These are phyloP conservation scores for Elysia chlorotica DNA, from an alignment of 1,140 invertebrate genomes.

Conservation along the genomic window DNA sequence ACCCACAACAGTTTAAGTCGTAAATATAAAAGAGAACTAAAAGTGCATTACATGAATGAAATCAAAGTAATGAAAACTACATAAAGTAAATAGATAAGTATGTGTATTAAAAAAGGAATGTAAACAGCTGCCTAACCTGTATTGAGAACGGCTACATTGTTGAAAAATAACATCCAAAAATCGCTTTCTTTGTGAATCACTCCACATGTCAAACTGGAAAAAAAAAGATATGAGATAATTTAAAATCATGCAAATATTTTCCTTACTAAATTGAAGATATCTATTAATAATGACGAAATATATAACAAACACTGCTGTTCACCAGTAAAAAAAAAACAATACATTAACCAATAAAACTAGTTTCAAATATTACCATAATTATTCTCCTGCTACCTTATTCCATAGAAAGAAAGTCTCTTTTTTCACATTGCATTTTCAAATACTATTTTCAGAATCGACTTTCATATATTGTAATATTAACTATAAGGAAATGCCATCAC, in stretches of 20 bases:
- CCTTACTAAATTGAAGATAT: not conserved
- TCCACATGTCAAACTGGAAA: slow-evolving; percentile 60
- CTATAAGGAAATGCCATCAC: not conserved
- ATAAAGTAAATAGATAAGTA: not conserved
- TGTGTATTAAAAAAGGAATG: not conserved
- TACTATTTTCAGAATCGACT: too few relatives aligned
- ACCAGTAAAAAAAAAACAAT: too few relatives aligned
- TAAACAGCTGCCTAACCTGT: slow-evolving; percentile 18
- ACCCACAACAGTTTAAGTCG: too few relatives aligned
- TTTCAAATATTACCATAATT: too few relatives aligned
- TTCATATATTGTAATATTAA: too few relatives aligned
- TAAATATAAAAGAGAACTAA: not conserved
- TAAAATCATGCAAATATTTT: not conserved
- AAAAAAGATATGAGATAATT: slow-evolving; percentile 4
- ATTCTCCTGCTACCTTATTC: too few relatives aligned
- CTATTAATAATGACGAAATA: too few relatives aligned
- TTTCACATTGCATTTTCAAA: too few relatives aligned
- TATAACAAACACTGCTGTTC: too few relatives aligned
- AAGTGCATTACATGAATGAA: not conserved
- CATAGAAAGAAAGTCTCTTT: too few relatives aligned
- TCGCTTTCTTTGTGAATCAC: slow-evolving; percentile 52
- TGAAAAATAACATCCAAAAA: slow-evolving; percentile 54
- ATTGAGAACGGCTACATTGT: slow-evolving; percentile 49
- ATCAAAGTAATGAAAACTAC: not conserved
- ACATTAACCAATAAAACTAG: too few relatives aligned